Evolutionary conservation across 2,113 vertebrate species (phyloP), one percentile per base, ranked within the genome.

Genomic region (Rhinolophus ferrumequinum): DNA sequence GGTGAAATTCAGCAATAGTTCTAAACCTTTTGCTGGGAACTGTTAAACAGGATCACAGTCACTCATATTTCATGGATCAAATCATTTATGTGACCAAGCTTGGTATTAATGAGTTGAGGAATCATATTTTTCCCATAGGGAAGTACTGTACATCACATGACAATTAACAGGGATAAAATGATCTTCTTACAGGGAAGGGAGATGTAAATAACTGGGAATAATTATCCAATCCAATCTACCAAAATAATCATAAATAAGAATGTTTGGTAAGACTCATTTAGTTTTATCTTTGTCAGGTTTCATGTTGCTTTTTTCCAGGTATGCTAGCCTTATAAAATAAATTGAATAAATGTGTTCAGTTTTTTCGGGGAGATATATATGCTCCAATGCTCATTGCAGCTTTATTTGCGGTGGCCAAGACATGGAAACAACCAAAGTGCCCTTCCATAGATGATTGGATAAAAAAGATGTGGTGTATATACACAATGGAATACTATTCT

Each of bases 41-140:
- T 77, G 30, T 58, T 73, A 66, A 47, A 47, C 26, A 75, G 82
- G 28, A 67, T 69, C 73, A 86, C 28, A 75, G 13, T 66, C 41
- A 69, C 18, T 44, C 41, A 90, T 6, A 56, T 67, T 79, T 85
- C 75, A 82, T 76, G 76, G 14, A 82, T 93, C 67, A 96, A 90
- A 86, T 5, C 14, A 76, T 56, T 95, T 93, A 54, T 16, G 69
- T 47, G 30, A 8, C 13, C 8, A 90, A 88, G 3, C 47, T 24
- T 88, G 35, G 47, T 54, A 50, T 93, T 77, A 76, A 77, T 72
- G n/a, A 82, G 41, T 30, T 91, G 58, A 90, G 30, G 2, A 83
- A 87, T 52, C 54, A 54, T 58, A 81, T 86, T 66, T 87, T 54
- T 93, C 28, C n/a, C 54, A 75, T 5, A 73, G 6, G 8, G 18